Conservation (phyloP, 30 jellyfish, hydroid and myxozoan genomes). For the Turritopsis dohrnii region DNA sequence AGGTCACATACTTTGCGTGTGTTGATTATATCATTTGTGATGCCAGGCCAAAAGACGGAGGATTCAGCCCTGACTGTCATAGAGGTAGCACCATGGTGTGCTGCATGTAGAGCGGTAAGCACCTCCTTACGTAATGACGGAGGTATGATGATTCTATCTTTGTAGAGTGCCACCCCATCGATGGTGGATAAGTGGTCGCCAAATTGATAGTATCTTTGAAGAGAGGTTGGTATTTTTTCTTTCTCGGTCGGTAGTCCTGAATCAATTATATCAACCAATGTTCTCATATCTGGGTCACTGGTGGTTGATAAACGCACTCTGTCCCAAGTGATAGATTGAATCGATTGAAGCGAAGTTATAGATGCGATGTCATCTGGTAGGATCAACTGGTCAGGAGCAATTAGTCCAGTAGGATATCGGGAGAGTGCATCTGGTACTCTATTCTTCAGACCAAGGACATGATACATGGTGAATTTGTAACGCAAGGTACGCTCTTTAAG, state of each 20-base stretch:
- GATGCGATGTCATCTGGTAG: not conserved
- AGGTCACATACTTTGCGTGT: not conserved
- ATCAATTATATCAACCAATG: not conserved
- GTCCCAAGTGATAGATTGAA: not conserved
- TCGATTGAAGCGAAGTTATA: not conserved
- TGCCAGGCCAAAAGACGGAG: too few species aligned
- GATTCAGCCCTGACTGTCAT: too few species aligned
- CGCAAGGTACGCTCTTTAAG: constrained; percentile 17
- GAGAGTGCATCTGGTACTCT: not conserved
- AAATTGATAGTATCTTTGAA: not conserved
- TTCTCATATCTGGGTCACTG: constrained; percentile 4
- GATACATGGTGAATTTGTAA: not conserved
- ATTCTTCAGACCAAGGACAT: not conserved
- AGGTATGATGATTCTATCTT: constrained; percentile 13
- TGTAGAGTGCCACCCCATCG: not conserved
- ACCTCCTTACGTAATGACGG: not conserved
- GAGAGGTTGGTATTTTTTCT: not conserved
- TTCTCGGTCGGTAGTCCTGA: not conserved
- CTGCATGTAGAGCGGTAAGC: not conserved
- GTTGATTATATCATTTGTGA: too few species aligned
- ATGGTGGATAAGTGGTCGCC: not conserved
- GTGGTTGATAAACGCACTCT: not conserved
- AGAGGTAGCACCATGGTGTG: constrained; percentile 38
- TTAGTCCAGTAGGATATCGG: not conserved
- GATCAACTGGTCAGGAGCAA: not conserved